phyloP scores from a whole-genome alignment of 2,888 invertebrate genomes.

The Tholera decimalis region DNA sequence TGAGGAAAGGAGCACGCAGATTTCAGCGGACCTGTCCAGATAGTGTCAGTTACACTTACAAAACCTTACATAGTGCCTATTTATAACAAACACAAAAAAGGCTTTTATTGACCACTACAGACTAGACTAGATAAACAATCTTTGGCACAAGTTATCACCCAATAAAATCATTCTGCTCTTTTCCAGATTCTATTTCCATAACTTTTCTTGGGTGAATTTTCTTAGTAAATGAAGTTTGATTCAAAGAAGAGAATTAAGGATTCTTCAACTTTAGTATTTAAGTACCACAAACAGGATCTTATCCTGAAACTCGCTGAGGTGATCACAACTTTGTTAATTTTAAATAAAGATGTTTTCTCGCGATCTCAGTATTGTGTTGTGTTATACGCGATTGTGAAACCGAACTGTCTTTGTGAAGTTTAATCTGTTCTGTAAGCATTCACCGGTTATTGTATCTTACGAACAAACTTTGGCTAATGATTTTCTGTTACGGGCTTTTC shows the following conservation, averaged over 20 bases:
- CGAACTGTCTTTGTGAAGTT: constrained; percentile 27
- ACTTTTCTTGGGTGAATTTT: not conserved
- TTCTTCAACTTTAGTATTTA: constrained; percentile 43
- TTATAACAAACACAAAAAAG: too few relatives aligned
- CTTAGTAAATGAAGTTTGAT: constrained; percentile 36
- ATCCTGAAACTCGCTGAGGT: constrained; percentile 30
- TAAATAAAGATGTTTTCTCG: constrained; percentile 36
- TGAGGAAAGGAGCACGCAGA: too few relatives aligned
- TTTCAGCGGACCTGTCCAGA: too few relatives aligned
- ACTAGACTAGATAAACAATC: too few relatives aligned
- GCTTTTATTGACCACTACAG: too few relatives aligned
- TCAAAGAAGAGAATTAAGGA: constrained; percentile 36
- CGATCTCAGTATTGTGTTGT: constrained; percentile 34
- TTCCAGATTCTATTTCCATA: constrained; percentile 5
- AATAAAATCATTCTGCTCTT: not conserved
- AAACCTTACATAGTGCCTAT: too few relatives aligned
- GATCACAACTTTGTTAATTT: constrained; percentile 51
- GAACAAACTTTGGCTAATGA: constrained; percentile 6
- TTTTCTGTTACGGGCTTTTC: not conserved
- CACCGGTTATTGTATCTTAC: constrained; percentile 17
- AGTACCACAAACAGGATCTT: constrained; percentile 44
- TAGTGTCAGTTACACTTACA: too few relatives aligned
- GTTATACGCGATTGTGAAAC: constrained; percentile 33
- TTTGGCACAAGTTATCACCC: not conserved
- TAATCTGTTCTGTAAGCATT: constrained; percentile 20